These are phyloP conservation scores for Macrobrachium rosenbergii DNA, from an alignment of 1,140 invertebrate species.

Conservation along the genomic window DNA sequence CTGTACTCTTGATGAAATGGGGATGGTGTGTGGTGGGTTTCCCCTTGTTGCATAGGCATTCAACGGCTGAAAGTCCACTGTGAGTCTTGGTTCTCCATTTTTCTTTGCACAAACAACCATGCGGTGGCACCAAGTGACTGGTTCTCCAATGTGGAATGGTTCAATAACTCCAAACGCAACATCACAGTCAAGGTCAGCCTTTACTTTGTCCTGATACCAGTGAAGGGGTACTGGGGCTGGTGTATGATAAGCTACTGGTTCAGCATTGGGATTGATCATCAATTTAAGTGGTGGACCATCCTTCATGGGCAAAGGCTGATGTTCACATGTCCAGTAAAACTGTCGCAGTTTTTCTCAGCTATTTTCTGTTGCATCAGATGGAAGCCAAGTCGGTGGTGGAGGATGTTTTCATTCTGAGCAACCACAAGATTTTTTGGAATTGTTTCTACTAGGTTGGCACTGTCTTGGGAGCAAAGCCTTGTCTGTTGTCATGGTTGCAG, in stretches of 20 bases:
- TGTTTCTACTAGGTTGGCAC: not conserved
- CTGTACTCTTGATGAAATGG: conserved; percentile 14
- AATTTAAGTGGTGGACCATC: too few relatives aligned
- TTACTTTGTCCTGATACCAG: not conserved
- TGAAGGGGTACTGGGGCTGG: too few relatives aligned
- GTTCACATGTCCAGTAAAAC: not conserved
- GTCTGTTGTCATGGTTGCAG: too few relatives aligned
- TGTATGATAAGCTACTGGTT: too few relatives aligned
- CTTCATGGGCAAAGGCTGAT: not conserved
- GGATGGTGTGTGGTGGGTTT: conserved; percentile 25
- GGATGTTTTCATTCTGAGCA: not conserved
- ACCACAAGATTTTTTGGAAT: not conserved
- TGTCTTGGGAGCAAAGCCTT: too few relatives aligned
- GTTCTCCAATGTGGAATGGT: conserved; percentile 13
- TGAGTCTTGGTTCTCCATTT: not conserved
- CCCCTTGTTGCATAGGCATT: not conserved
- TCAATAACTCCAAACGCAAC: conserved; percentile 8
- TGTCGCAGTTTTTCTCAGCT: not conserved
- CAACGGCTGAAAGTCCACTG: conserved; percentile 8
- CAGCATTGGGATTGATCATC: too few relatives aligned
- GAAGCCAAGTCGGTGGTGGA: not conserved
- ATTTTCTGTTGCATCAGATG: not conserved
- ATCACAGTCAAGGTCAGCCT: not conserved
- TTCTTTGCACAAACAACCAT: conserved; percentile 24
- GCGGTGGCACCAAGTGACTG: conserved; percentile 9